phyloP scores from a whole-genome alignment of 2,113 vertebrate genomes.

The Porphyrio hochstetteri region DNA sequence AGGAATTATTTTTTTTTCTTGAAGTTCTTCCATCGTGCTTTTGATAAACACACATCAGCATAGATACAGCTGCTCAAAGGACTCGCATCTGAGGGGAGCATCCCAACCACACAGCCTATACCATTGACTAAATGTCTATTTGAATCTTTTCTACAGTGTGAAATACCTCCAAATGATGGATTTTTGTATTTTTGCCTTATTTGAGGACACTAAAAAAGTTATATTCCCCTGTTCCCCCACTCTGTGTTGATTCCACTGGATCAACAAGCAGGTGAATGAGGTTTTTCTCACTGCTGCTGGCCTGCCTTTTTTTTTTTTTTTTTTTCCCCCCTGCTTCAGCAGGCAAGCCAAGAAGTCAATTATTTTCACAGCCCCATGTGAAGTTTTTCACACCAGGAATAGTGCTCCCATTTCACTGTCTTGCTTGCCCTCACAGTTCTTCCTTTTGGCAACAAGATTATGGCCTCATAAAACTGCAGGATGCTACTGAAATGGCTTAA shows the following conservation, averaged over 20 bases:
- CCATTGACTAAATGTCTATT: not conserved
- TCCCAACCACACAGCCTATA: too few relatives aligned
- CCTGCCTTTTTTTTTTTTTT: not conserved
- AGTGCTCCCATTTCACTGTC: constrained; percentile 33
- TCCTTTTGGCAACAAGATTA: constrained; percentile 68
- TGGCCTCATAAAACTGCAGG: constrained; percentile 59
- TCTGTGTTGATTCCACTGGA: not conserved
- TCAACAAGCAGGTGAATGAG: not conserved
- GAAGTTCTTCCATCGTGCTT: not conserved
- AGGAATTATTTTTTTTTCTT: not conserved
- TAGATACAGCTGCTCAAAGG: not conserved
- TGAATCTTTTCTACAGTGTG: not conserved
- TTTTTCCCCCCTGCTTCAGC: not conserved
- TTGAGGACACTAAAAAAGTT: not conserved
- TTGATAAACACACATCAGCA: not conserved
- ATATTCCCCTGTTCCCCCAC: not conserved
- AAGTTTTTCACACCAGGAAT: constrained; percentile 13
- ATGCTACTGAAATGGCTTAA: constrained; percentile 65
- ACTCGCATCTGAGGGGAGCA: not conserved
- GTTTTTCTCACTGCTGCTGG: not conserved
- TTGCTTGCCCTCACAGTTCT: constrained; percentile 55
- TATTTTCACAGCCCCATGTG: not conserved
- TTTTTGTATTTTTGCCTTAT: not conserved
- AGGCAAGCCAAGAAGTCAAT: not conserved
- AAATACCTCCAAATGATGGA: not conserved